These are phyloP conservation scores for Drosophila borborema DNA, from an alignment of 2,888 invertebrate species.

Conservation along the genomic window DNA sequence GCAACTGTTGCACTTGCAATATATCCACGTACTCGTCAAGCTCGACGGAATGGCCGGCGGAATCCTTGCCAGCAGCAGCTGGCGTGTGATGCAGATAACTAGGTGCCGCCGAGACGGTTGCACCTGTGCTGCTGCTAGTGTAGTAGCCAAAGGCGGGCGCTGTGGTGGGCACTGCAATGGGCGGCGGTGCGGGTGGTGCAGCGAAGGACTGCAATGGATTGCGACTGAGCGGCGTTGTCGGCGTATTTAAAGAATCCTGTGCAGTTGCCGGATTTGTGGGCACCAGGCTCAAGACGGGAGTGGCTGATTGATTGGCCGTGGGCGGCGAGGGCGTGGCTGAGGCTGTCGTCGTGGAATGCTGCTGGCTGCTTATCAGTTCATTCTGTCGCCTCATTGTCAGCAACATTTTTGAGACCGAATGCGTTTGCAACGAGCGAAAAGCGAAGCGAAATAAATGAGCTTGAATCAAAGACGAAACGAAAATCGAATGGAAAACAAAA, in stretches of 20 bases:
- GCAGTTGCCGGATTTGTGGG: conserved; percentile 24
- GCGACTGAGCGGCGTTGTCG: conserved; percentile 79
- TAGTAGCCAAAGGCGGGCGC: conserved; percentile 50
- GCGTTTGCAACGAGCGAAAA: conserved; percentile 38
- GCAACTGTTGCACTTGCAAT: conserved; percentile 91
- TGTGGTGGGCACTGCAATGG: conserved; percentile 49
- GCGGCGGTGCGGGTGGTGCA: conserved; percentile 56
- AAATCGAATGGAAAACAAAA: conserved; percentile 53
- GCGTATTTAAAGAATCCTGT: conserved; percentile 80
- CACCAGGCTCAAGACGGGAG: conserved; percentile 33
- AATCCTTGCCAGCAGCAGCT: conserved; percentile 24
- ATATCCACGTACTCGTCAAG: conserved; percentile 93
- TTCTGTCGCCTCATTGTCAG: conserved; percentile 92
- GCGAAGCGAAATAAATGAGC: conserved; percentile 33
- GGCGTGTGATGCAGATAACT: conserved; percentile 39
- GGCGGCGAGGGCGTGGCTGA: conserved; percentile 55
- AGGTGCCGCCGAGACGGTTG: conserved; percentile 9
- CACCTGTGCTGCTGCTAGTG: conserved; percentile 25
- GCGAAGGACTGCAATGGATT: conserved; percentile 66
- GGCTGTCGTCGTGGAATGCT: conserved; percentile 61
- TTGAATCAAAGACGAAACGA: conserved; percentile 23
- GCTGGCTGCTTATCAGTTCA: conserved; percentile 86
- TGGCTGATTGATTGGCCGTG: conserved; percentile 15
- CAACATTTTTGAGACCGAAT: conserved; percentile 85
- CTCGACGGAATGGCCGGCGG: conserved; percentile 62